These are phyloP conservation scores for Drosophila prostipennis DNA, from an alignment of 2,888 invertebrate genomes.

Conservation along the genomic window DNA sequence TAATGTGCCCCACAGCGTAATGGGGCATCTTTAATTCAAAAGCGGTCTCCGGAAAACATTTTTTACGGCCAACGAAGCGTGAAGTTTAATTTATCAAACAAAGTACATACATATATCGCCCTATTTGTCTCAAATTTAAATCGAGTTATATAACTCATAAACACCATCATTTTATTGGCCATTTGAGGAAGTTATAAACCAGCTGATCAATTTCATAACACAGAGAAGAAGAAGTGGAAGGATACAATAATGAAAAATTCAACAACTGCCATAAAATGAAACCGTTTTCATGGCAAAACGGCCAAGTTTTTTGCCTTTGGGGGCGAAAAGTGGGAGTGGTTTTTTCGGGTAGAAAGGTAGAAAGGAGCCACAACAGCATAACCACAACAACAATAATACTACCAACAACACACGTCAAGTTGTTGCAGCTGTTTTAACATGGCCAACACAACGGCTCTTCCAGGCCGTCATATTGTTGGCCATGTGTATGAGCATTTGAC, in stretches of 20 bases:
- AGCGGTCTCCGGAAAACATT: slow-evolving; percentile 7
- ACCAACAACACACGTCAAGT: slow-evolving; percentile 58
- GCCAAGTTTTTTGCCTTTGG: slow-evolving; percentile 14
- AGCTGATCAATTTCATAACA: slow-evolving; percentile 25
- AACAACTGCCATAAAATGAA: slow-evolving; percentile 54
- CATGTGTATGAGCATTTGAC: slow-evolving; percentile 68
- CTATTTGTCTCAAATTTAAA: slow-evolving; percentile 18
- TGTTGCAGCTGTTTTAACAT: slow-evolving; percentile 62
- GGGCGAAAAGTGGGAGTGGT: slow-evolving; percentile 8
- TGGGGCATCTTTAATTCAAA: slow-evolving; percentile 31
- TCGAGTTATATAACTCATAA: slow-evolving; percentile 6
- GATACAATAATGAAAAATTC: slow-evolving; percentile 34
- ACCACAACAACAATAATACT: slow-evolving; percentile 17
- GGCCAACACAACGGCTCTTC: slow-evolving; percentile 20
- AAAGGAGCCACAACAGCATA: slow-evolving; percentile 14
- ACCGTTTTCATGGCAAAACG: slow-evolving; percentile 42
- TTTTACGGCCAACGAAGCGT: slow-evolving; percentile 15
- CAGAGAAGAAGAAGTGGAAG: slow-evolving; percentile 2
- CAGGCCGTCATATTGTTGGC: slow-evolving; percentile 52
- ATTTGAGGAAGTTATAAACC: slow-evolving; percentile 17
- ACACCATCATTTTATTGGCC: slow-evolving; percentile 25
- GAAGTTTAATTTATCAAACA: slow-evolving; percentile 14
- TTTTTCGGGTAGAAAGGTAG: slow-evolving; percentile 21
- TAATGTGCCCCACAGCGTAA: slow-evolving; percentile 29
- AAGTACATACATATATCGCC: neutral